These are phyloP conservation scores for Oreochromis mossambicus DNA, from an alignment of 2,797 vertebrate genomes.

Conservation along the genomic window DNA sequence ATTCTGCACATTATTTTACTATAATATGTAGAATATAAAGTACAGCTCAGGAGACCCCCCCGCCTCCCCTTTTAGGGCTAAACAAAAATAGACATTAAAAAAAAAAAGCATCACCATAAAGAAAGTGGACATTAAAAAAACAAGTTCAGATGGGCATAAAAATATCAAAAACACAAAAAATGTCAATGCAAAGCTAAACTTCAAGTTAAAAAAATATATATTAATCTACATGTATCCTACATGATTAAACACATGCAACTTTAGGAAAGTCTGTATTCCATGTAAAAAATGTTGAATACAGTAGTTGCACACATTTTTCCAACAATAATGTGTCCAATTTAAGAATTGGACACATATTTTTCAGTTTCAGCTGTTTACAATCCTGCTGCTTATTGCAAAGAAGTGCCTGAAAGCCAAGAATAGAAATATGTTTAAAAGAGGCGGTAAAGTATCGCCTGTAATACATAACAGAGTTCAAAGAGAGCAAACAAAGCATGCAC, in stretches of 20 bases:
- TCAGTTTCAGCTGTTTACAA: background rate
- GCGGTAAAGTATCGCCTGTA: background rate
- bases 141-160: background rate
- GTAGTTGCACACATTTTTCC: background rate
- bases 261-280: background rate
- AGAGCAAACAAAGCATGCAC: background rate
- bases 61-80: no score
- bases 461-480: background rate
- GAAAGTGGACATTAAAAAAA: background rate
- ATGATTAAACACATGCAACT: background rate
- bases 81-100: background rate
- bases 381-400: background rate
- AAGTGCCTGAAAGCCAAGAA: background rate
- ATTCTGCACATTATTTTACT: background rate
- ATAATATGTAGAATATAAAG: background rate
- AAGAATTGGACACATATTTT: background rate
- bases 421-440: background rate
- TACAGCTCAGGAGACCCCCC: background rate
- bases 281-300: background rate
- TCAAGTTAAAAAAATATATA: background rate
- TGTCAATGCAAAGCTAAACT: background rate
- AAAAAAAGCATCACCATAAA: background rate
- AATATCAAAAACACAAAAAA: background rate
- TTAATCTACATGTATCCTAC: background rate
- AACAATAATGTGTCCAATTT: background rate